These are phyloP conservation scores for Platyrinchus mystaceus DNA, from an alignment of 2,797 vertebrate species.

Conservation along the genomic window DNA sequence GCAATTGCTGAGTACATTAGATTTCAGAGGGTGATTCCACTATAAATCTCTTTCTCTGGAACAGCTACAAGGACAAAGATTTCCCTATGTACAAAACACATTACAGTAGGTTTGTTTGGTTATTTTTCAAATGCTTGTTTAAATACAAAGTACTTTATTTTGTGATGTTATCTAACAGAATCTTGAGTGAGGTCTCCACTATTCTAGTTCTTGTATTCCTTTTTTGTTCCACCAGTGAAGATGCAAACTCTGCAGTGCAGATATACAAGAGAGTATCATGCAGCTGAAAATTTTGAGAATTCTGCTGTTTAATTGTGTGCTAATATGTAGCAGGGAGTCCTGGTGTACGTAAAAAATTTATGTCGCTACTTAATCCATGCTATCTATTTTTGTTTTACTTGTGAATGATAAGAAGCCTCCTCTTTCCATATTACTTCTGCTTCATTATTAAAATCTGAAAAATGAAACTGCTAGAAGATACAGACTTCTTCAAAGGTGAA, in stretches of 20 bases:
- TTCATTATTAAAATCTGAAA: not conserved
- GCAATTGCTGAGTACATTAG: not conserved
- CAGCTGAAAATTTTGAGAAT: not conserved
- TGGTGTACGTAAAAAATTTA: not conserved
- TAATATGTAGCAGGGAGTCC: not conserved
- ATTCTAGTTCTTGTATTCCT: not conserved
- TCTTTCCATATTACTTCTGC: not conserved
- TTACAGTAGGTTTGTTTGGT: not conserved
- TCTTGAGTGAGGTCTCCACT: not conserved
- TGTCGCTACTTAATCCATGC: not conserved
- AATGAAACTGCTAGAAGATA: not conserved
- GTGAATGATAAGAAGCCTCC: rapidly evolving
- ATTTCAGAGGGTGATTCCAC: not conserved
- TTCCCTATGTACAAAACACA: not conserved
- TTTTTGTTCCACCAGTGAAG: not conserved
- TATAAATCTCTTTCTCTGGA: not conserved
- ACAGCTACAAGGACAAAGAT: not conserved
- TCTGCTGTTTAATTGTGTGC: not conserved
- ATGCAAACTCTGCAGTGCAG: not conserved
- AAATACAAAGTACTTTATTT: not conserved
- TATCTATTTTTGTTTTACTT: not conserved
- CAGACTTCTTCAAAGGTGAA: not conserved
- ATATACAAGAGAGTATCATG: not conserved
- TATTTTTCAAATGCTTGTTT: not conserved
- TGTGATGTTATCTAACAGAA: not conserved